Base-by-base conservation (phyloP, 2,888 invertebrate species). In the Cylloceria caligata region DNA sequence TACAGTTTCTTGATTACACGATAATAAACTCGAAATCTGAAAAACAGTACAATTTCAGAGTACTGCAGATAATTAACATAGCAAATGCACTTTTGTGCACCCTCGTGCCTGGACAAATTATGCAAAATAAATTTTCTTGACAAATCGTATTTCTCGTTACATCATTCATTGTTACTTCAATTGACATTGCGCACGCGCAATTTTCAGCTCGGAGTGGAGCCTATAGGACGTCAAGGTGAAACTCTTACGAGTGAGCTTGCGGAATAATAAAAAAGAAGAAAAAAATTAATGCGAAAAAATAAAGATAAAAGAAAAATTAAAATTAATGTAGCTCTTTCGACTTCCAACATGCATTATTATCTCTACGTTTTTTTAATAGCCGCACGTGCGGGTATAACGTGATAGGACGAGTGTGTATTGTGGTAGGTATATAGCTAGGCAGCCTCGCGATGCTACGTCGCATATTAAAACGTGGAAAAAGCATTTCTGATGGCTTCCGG, bases 381-480 rank as follows among this genome's bases (percentile, higher is more conserved):
- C 65, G 42, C 42, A 36, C n/a, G 47, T 34, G n/a, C n/a, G 7
- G 55, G 45, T 49, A n/a, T 6, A 42, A 19, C 7, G 62, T 21
- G 9, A 27, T 11, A 21, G 27, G 16, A 36, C 7, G 57, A 34
- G 27, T 16, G 45, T 21, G 21, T 30, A 42, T 34, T 9, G 30
- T 52, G 69, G 76, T 80, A 80, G 45, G 45, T 24, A 3, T 52
- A 52, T 52, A 39, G 36, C 24, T 49, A 19, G 24, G 57, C n/a
- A 71, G 30, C 52, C 64, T 71, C 60, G 52, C 80, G 45, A 62
- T 36, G 57, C 65, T 47, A 52, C 34, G 68, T 47, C 55, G 80
- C 83, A 85, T 83, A 85, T 85, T 84, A 85, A 85, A 85, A 82
- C 72, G 82, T 82, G 76, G 76, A 82, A 81, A 81, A 84, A 83